A percentile compares a stretch with the other conserved stretches of the same genome.
These are phyloP conservation scores for Platysternon megacephalum DNA, from an alignment of 2,113 vertebrate species.

Conservation along the genomic window DNA sequence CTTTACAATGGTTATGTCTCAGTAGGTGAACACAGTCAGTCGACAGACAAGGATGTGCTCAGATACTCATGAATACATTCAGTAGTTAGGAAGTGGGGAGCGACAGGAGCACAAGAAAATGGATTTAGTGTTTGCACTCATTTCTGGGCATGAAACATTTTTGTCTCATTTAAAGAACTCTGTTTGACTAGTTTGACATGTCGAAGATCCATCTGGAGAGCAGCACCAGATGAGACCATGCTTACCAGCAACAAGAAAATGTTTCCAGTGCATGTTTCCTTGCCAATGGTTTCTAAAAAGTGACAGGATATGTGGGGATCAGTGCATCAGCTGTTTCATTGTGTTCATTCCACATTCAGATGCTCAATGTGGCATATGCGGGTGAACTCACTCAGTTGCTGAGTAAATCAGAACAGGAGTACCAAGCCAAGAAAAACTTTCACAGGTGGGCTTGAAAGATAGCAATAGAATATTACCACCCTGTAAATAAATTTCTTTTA, in stretches of 20 bases:
- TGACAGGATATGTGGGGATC: constrained; percentile 27
- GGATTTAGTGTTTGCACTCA: constrained; percentile 72
- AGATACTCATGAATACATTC: constrained; percentile 74
- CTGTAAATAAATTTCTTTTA: neutral
- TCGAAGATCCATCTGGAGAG: constrained; percentile 71
- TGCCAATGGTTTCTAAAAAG: constrained; percentile 46
- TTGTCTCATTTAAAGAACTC: constrained; percentile 71
- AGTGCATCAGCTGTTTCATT: neutral
- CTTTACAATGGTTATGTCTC: constrained; percentile 45
- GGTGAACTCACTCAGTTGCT: constrained; percentile 11
- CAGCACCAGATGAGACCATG: constrained; percentile 60
- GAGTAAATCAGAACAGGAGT: neutral
- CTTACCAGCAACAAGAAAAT: constrained; percentile 63
- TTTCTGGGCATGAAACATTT: constrained; percentile 67
- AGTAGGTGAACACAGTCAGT: constrained; percentile 46
- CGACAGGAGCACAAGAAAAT: constrained; percentile 49
- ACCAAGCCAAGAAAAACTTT: neutral
- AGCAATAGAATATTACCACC: accelerated
- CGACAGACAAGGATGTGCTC: constrained; percentile 51
- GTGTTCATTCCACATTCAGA: neutral
- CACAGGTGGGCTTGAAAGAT: neutral
- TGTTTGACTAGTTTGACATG: constrained; percentile 67
- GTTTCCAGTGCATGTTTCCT: constrained; percentile 61
- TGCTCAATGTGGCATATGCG: neutral
- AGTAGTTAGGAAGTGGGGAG: constrained; percentile 66